Base-by-base conservation (phyloP, 1,140 invertebrate species). In the Ceratina japonica region DNA sequence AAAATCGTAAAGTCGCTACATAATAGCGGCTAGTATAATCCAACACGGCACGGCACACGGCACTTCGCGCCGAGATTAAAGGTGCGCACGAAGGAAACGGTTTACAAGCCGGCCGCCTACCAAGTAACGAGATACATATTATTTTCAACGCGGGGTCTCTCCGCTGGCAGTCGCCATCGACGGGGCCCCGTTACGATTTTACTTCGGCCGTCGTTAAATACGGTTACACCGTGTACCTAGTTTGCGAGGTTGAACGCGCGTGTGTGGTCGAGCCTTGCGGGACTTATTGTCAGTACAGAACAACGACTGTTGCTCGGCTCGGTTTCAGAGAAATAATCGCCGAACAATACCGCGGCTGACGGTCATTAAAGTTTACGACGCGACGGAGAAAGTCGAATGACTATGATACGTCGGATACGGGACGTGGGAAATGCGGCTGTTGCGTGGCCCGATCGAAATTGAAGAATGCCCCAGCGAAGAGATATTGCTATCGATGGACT, bases 1-100 rank as follows among this genome's bases (percentile, higher is more conserved):
- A 87, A 87, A 89, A 89, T 89, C 89, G 88, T 90, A 90, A 90
- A 91, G 79, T 84, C 82, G 80, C 83, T 86, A 88, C 80, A 82
- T 88, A 87, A 90, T 85, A 86, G 84, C 82, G 73, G 82, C 81
- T 76, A 71, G 75, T 82, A 86, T 84, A 89, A 89, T 86, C 86
- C 87, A 81, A 78, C 79, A 83, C 31, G 82, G 79, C 79, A 83
- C 51, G 86, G 27, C 27, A 31, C 27, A 31, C 27, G 27, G 83
- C 84, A 87, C 87, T 90, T 88, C 82, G 72, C 81, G 73, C 82
- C 65, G 82, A 90, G 88, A 90, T 91, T 91, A 90, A 87, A 89
- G 77, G 66, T 73, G 84, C 84, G 81, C 89, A 88, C 88, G 73
- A 49, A 24, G 58, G 80, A 81, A 85, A 84, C 69, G 73, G 74